phyloP scores from a whole-genome alignment of 2,888 invertebrate species.

The Drosophila setosimentum region DNA sequence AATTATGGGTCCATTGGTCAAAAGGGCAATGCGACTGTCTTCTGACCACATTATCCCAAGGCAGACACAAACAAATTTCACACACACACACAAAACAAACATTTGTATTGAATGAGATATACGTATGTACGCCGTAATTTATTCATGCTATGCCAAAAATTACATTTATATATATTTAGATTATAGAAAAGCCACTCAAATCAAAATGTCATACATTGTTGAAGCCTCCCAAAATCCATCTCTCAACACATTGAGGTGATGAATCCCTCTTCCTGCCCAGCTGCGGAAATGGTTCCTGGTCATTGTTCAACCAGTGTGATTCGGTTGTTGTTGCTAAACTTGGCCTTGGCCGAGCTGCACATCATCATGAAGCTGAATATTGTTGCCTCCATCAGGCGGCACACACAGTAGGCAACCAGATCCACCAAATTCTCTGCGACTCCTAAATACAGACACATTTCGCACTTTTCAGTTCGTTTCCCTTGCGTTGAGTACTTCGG shows the following conservation, averaged over 20 bases:
- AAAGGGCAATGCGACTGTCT: constrained; percentile 7
- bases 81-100: constrained; percentile 5
- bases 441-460: constrained; percentile 82
- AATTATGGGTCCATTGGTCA: constrained; percentile 42
- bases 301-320: constrained; percentile 44
- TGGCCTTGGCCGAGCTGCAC: constrained; percentile 64
- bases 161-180: constrained; percentile 15
- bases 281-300: constrained; percentile 17
- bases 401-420: constrained; percentile 79
- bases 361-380: constrained; percentile 78
- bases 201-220: constrained; percentile 26
- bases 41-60: constrained; percentile 33
- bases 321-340: constrained; percentile 45
- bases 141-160: constrained; percentile 28
- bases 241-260: constrained; percentile 11
- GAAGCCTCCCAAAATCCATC: neutral
- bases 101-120: neutral
- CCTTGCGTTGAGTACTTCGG: neutral
- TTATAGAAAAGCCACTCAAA: constrained; percentile 39
- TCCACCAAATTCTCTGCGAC: constrained; percentile 78
- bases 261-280: constrained; percentile 2
- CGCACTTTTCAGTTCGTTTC: neutral
- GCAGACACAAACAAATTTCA: constrained; percentile 1
- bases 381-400: constrained; percentile 79
- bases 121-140: constrained; percentile 25